A percentile compares a stretch with the other conserved stretches of the same genome.
Conservation (phyloP, 2,888 invertebrate species). For the Macropis europaea region DNA sequence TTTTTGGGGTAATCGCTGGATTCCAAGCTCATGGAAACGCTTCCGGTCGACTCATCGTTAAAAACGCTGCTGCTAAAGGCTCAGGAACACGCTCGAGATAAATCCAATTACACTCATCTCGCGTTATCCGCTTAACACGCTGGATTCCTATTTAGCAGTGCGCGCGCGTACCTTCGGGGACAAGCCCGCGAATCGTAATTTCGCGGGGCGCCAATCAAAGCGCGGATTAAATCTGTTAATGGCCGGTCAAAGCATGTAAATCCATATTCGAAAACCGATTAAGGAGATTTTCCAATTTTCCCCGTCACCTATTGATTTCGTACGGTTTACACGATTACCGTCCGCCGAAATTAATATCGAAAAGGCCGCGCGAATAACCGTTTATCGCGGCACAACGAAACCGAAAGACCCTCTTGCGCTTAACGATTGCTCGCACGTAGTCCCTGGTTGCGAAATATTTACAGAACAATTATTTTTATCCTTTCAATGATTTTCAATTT, state of each 20-base stretch:
- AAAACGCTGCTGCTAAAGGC: not conserved
- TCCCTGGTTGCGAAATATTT: constrained; percentile 5
- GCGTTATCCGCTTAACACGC: constrained; percentile 37
- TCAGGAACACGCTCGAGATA: constrained; percentile 27
- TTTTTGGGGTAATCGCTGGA: too few species aligned
- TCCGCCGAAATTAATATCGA: constrained; percentile 67
- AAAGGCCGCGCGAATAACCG: constrained; percentile 63
- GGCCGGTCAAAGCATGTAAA: constrained; percentile 56
- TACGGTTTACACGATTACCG: constrained; percentile 59
- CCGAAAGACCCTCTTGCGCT: constrained; percentile 41
- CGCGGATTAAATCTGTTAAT: constrained; percentile 62
- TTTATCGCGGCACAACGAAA: constrained; percentile 61
- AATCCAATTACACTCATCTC: constrained; percentile 41
- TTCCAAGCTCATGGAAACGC: too few species aligned
- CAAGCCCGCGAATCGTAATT: constrained; percentile 52
- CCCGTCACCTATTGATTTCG: constrained; percentile 59
- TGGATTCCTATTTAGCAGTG: constrained; percentile 40
- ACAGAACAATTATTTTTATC: too few species aligned
- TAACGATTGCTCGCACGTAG: constrained; percentile 46
- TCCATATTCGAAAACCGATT: constrained; percentile 60
- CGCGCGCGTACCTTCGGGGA: constrained; percentile 31
- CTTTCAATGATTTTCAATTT: too few species aligned
- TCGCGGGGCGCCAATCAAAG: constrained; percentile 51
- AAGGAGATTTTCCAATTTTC: constrained; percentile 64
- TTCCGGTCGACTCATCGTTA: not conserved